Evolutionary conservation across 2,797 vertebrate species (phyloP).

Genomic region (Synanceia verrucosa): DNA sequence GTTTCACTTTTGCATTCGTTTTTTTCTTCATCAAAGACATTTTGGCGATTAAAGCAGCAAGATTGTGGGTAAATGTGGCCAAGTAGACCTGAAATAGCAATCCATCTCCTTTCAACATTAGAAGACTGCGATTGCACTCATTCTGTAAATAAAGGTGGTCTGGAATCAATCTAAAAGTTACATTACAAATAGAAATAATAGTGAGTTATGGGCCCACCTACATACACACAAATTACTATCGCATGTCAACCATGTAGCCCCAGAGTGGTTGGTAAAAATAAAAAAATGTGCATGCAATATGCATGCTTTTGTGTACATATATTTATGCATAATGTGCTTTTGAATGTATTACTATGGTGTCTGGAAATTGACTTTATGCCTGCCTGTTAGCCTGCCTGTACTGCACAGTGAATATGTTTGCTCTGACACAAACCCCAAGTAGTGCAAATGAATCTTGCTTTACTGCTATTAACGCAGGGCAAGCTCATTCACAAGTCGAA

Average conservation of each 20-base stretch:
- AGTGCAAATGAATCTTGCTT: slow-evolving; percentile 64
- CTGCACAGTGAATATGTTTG: slow-evolving; percentile 52
- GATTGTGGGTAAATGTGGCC: not conserved
- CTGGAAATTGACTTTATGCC: slow-evolving; percentile 44
- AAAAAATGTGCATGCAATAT: slow-evolving; percentile 25
- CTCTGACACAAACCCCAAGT: slow-evolving; percentile 48
- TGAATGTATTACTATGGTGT: slow-evolving; percentile 47
- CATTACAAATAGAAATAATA: not conserved
- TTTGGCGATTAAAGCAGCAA: not conserved
- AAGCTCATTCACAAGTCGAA: slow-evolving; percentile 50
- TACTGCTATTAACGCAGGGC: slow-evolving; percentile 43
- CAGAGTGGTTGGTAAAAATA: slow-evolving; percentile 6
- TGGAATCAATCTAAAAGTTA: not conserved
- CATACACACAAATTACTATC: not conserved
- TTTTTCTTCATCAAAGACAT: not conserved
- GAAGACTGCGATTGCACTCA: not conserved
- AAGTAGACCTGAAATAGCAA: not conserved
- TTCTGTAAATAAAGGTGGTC: not conserved
- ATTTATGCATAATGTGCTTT: slow-evolving; percentile 45
- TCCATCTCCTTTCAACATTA: too few species aligned
- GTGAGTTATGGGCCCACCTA: not conserved
- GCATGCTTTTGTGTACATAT: slow-evolving; percentile 27
- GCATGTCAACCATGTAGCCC: not conserved
- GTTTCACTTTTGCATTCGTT: not conserved
- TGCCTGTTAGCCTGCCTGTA: slow-evolving; percentile 32